A percentile compares a stretch with the other conserved stretches of the same genome.
phyloP scores from a whole-genome alignment of 2,797 vertebrate genomes.

The Perodicticus potto region DNA sequence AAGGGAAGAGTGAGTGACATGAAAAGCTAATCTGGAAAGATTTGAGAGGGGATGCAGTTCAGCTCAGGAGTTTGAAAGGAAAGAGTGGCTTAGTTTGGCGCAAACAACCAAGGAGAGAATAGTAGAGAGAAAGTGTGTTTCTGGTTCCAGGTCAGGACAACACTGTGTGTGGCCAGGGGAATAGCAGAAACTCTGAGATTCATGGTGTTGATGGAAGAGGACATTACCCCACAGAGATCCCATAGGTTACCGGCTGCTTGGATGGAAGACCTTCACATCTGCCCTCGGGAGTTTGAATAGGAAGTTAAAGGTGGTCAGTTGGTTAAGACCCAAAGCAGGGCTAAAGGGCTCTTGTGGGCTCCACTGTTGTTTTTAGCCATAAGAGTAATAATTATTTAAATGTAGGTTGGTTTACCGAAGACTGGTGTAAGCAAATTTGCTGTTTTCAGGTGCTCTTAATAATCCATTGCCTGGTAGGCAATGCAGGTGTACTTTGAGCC shows the following conservation, averaged over 20 bases:
- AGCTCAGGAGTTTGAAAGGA: conserved; percentile 6
- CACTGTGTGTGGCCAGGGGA: not conserved
- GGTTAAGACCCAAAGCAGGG: not conserved
- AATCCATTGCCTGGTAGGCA: not conserved
- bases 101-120: not conserved
- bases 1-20: not conserved
- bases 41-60: not conserved
- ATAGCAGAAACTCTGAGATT: not conserved
- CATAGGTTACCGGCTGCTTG: not conserved
- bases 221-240: no score
- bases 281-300: not conserved
- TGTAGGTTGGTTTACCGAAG: conserved; percentile 28
- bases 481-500: conserved; percentile 24
- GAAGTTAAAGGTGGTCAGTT: not conserved
- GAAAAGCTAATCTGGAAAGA: not conserved
- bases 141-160: not conserved
- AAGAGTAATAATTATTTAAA: conserved; percentile 53
- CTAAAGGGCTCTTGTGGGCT: not conserved
- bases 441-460: conserved; percentile 50
- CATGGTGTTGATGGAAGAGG: no score
- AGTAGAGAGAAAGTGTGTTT: not conserved
- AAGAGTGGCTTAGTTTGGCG: not conserved
- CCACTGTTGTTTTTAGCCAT: conserved; percentile 31
- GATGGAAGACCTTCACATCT: not conserved
- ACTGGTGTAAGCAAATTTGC: conserved; percentile 69